phyloP scores from a whole-genome alignment of 2,888 invertebrate species.

The Laothoe populi region DNA sequence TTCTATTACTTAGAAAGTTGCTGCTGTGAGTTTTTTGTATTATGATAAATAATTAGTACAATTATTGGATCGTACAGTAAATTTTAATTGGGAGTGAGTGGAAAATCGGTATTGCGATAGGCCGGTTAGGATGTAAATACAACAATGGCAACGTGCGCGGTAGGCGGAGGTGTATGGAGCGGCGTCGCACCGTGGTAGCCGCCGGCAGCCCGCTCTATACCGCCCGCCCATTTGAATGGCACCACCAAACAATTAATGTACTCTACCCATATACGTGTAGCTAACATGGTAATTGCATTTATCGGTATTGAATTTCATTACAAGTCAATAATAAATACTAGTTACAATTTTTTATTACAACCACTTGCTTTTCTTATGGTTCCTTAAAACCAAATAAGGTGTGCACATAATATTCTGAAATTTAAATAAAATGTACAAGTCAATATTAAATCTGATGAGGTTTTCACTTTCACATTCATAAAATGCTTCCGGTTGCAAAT shows the following conservation, averaged over 20 bases:
- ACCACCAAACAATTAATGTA: slow-evolving; percentile 56
- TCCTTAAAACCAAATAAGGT: no score
- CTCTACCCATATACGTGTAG: slow-evolving; percentile 46
- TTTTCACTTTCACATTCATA: slow-evolving; percentile 5
- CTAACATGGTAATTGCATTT: slow-evolving; percentile 34
- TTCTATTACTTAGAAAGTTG: not conserved
- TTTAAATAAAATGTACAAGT: not conserved
- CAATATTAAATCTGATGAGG: not conserved
- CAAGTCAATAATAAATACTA: not conserved
- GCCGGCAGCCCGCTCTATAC: slow-evolving; percentile 55
- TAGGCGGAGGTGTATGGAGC: slow-evolving; percentile 66
- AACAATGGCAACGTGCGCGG: slow-evolving; percentile 76
- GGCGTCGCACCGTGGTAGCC: slow-evolving; percentile 60
- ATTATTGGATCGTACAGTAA: slow-evolving; percentile 56
- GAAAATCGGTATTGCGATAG: slow-evolving; percentile 39
- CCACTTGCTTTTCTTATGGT: no score
- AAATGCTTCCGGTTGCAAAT: not conserved
- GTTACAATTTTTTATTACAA: no score
- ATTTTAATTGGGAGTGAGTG: slow-evolving; percentile 69
- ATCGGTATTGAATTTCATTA: not conserved
- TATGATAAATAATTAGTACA: slow-evolving; percentile 17
- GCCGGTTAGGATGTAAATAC: slow-evolving; percentile 30
- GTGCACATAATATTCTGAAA: not conserved
- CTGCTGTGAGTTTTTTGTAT: not conserved
- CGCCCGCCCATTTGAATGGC: slow-evolving; percentile 63